Evolutionary conservation across 2,888 invertebrate genomes (phyloP).

Genomic region (Limulus polyphemus): DNA sequence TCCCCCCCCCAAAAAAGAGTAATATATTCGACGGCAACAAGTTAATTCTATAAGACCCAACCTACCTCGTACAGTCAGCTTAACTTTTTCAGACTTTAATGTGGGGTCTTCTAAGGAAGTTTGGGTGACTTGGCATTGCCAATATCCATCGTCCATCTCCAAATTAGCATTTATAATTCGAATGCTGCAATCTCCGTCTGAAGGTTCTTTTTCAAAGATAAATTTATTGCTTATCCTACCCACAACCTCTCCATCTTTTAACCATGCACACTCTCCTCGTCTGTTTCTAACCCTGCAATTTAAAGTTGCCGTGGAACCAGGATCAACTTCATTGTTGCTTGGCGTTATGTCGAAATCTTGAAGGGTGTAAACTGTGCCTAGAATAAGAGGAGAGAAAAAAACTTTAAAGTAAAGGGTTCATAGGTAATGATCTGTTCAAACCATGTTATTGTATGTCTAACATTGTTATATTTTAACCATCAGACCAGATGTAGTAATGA

Average conservation of each 20-base stretch:
- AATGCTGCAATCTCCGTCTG: conserved; percentile 57
- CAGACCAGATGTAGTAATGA: no score
- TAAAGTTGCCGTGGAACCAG: conserved; percentile 34
- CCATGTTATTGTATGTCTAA: no score
- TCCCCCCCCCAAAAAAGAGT: no score
- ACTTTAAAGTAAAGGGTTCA: no score
- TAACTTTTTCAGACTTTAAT: conserved; percentile 21
- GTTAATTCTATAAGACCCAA: no score
- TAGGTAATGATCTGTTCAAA: no score
- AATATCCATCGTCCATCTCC: conserved; percentile 76
- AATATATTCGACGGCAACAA: no score
- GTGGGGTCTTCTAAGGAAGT: conserved; percentile 18
- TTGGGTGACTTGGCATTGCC: conserved; percentile 78
- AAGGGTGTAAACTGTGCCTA: background rate
- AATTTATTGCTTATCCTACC: conserved; percentile 23
- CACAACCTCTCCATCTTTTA: conserved; percentile 76
- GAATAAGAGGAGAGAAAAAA: no score
- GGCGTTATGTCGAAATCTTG: conserved; percentile 20
- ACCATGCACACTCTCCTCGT: conserved; percentile 79
- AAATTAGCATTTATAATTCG: conserved; percentile 69
- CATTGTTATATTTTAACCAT: no score
- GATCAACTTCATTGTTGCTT: conserved; percentile 18
- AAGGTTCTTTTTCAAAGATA: conserved; percentile 22
- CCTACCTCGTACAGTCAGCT: conserved; percentile 19
- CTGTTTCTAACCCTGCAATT: conserved; percentile 75